Conservation (phyloP, 2,113 vertebrate species). For the Thryonomys swinderianus region DNA sequence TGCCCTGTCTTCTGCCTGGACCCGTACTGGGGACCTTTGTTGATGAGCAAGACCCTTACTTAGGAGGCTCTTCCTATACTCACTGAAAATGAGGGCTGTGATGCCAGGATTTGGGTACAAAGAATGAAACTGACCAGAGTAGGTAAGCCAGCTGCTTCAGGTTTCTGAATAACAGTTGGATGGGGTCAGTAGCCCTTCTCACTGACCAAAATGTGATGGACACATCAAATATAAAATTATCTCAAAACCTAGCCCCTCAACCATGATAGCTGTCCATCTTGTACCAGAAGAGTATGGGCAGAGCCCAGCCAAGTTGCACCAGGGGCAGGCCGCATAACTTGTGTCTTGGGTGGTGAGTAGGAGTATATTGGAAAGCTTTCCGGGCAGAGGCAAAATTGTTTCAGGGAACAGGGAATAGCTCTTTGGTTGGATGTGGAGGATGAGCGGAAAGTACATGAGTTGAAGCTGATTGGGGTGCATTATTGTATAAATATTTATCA, state of each 20-base stretch:
- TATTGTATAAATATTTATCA: not conserved
- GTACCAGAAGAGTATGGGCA: not conserved
- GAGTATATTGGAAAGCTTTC: not conserved
- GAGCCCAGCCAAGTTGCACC: not conserved
- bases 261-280: not conserved
- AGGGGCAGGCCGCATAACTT: not conserved
- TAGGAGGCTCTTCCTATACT: conserved; percentile 14
- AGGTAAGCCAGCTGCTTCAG: not conserved
- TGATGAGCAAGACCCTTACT: conserved; percentile 45
- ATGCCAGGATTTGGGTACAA: not conserved
- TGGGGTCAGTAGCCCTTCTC: not conserved
- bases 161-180: not conserved
- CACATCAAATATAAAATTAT: not conserved
- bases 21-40: not conserved
- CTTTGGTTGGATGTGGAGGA: not conserved
- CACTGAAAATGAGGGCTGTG: not conserved
- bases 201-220: not conserved
- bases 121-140: not conserved
- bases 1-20: conserved; percentile 49
- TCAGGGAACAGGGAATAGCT: not conserved
- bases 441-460: not conserved
- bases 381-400: not conserved
- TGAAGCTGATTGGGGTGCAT: not conserved
- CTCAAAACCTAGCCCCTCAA: not conserved
- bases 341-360: not conserved